Base-by-base conservation (phyloP, 1,140 invertebrate genomes). In the Colletes gigas region DNA sequence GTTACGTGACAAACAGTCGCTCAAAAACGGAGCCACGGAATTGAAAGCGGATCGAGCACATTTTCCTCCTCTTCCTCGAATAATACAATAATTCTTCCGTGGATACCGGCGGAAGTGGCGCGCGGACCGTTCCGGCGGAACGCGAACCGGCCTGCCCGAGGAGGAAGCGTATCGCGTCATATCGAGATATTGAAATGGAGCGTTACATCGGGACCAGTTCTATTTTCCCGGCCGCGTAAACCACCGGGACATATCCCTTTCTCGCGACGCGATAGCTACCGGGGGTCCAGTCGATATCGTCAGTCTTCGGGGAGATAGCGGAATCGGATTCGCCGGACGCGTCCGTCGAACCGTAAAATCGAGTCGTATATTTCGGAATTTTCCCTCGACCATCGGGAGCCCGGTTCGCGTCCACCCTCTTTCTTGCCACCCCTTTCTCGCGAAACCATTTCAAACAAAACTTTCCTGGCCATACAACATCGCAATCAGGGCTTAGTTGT, bases 321-420 rank as follows among this genome's bases (percentile, higher is more conserved):
- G 50, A 82, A 82, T 85, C 79, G 74, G 74, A 82, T 85, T 85
- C 77, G 21, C 74, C 60, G 84, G 83, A 82, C 84, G 78, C 82
- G 79, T 57, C 68, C 79, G 59, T 54, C 69, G 78, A 39, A 39
- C 63, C 79, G 83, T 82, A 84, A 84, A 85, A 85, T 85, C 84
- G 84, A 77, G 81, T 85, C 83, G 73, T 85, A 82, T 71, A 85
- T 85, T 85, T 78, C 65, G 47, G 67, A 71, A 85, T 82, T 85
- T 85, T 85, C 85, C 73, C 65, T 10, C n/a, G 17, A 15, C 9
- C 57, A 21, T 67, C 39, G 41, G n/a, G 17, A 12, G 21, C 8
- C 14, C 39, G 8, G 14, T 3, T 30, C 17, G 7, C 44, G 14
- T 14, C 17, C 12, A 6, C 8, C 12, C 59, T n/a, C 6, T 14